A percentile compares a stretch with the other conserved stretches of the same genome.
These are phyloP conservation scores for Limnothrissa miodon DNA, from an alignment of 2,113 vertebrate genomes.

Conservation along the genomic window DNA sequence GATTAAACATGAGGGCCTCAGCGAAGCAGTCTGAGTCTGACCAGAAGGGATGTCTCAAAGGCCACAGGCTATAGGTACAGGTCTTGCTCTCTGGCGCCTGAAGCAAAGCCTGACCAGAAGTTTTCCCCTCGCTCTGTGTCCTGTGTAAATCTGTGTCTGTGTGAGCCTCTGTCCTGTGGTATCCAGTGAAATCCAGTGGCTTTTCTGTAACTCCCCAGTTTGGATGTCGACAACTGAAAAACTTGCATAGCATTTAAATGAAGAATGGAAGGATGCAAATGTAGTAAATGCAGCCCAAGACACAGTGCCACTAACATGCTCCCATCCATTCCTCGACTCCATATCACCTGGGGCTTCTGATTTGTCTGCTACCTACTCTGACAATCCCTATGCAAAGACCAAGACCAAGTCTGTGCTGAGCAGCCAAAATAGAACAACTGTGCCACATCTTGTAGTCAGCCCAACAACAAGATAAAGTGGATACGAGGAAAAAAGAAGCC, in stretches of 20 bases:
- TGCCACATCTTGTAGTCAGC: background rate
- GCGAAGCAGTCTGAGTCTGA: background rate
- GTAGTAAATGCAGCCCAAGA: conserved; percentile 2
- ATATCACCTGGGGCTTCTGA: background rate
- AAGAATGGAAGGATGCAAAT: conserved; percentile 44
- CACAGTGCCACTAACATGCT: background rate
- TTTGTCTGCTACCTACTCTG: background rate
- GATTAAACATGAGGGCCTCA: background rate
- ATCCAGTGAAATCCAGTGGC: background rate
- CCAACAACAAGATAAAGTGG: background rate
- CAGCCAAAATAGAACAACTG: background rate
- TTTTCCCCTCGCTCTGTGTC: background rate
- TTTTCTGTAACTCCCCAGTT: conserved; percentile 30
- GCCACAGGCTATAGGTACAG: background rate
- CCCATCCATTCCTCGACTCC: background rate
- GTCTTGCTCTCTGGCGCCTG: background rate
- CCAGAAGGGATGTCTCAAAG: background rate
- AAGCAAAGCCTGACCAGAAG: background rate
- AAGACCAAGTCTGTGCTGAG: background rate
- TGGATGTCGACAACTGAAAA: conserved; percentile 14
- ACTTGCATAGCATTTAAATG: conserved; percentile 43
- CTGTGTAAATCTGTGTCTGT: too few species aligned
- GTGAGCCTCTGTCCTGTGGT: background rate
- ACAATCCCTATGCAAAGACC: background rate
- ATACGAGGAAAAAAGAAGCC: background rate